phyloP scores from a whole-genome alignment of 2,113 vertebrate genomes.

The Xiphophorus maculatus region DNA sequence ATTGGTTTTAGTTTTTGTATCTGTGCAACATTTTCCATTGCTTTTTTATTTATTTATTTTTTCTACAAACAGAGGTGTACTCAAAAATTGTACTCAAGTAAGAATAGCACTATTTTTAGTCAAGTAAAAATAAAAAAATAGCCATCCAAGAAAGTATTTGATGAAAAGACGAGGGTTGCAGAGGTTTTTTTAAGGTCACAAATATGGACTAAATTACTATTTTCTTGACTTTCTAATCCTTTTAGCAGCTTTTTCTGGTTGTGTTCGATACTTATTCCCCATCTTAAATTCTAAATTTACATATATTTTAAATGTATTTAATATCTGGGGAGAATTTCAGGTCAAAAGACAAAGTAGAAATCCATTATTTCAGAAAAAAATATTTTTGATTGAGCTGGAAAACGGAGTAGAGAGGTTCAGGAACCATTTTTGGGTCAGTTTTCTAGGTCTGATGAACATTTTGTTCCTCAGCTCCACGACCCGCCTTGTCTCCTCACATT shows the following conservation, averaged over 20 bases:
- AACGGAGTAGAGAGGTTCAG: conserved; percentile 2
- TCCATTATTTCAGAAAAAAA: neutral
- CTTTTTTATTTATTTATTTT: too few relatives aligned
- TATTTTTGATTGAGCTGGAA: conserved; percentile 23
- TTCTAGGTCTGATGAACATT: conserved; percentile 49
- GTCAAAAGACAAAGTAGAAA: too few relatives aligned
- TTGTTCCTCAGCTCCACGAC: conserved; percentile 51
- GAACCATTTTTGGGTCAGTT: neutral
- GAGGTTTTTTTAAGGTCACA: neutral
- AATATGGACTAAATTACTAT: neutral
- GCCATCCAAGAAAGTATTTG: too few relatives aligned
- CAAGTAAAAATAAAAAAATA: too few relatives aligned
- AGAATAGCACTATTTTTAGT: too few relatives aligned
- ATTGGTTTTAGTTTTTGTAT: too few relatives aligned
- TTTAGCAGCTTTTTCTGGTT: too few relatives aligned
- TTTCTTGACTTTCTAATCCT: neutral
- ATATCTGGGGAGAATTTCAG: neutral
- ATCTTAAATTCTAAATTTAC: neutral
- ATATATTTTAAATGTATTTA: neutral
- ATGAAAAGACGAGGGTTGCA: neutral
- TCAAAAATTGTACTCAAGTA: too few relatives aligned
- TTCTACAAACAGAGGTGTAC: too few relatives aligned
- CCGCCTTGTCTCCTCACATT: conserved; percentile 46
- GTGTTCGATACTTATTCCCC: too few relatives aligned
- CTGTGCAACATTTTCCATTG: too few relatives aligned